These are phyloP conservation scores for Himalopsyche anomala DNA, from an alignment of 2,888 invertebrate species.

Conservation along the genomic window DNA sequence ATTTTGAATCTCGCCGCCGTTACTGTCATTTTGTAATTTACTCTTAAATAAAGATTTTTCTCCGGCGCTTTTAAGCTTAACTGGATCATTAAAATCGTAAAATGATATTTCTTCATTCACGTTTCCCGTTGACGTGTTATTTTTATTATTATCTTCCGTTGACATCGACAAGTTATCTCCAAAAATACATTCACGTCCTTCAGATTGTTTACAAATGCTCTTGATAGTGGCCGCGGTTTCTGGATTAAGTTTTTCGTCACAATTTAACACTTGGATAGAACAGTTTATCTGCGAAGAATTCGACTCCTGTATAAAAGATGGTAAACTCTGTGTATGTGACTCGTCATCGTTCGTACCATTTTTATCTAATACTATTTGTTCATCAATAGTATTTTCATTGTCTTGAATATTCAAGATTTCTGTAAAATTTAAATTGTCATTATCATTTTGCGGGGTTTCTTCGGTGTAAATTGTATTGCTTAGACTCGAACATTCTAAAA, in stretches of 20 bases:
- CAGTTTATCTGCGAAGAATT: background rate
- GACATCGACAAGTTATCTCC: slow-evolving; percentile 23
- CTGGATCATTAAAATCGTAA: slow-evolving; percentile 18
- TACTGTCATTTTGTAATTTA: background rate
- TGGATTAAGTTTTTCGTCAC: background rate
- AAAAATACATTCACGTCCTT: slow-evolving; percentile 21
- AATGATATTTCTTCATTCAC: slow-evolving; percentile 32
- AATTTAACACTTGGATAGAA: background rate
- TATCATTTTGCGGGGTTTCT: background rate
- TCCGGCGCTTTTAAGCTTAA: background rate
- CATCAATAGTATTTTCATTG: no score
- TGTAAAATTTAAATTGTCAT: background rate
- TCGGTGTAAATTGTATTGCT: background rate
- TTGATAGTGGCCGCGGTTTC: background rate
- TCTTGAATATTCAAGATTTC: no score
- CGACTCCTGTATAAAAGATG: background rate
- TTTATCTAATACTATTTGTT: no score
- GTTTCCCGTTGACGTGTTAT: slow-evolving; percentile 22
- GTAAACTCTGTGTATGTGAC: no score
- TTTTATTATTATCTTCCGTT: background rate
- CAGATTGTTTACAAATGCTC: slow-evolving; percentile 28
- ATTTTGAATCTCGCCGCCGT: background rate
- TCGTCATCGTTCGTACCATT: no score
- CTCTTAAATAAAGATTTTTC: background rate
- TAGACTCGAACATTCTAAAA: background rate